Evolutionary conservation across 2,113 vertebrate species (phyloP).

Genomic region (Nannobrachium achirus): DNA sequence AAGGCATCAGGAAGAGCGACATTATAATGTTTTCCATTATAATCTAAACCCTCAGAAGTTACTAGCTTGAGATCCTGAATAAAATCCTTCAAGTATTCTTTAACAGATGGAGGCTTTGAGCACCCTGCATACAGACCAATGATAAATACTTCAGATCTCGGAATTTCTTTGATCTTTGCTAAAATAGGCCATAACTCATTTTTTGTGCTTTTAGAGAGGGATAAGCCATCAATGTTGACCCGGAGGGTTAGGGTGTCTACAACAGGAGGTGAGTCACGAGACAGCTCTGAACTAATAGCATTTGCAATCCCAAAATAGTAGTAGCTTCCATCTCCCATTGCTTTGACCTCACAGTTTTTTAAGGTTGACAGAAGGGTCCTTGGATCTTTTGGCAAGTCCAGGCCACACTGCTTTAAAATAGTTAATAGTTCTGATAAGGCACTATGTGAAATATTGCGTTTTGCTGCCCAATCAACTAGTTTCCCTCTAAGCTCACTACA

Average conservation of each 20-base stretch:
- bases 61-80: constrained; percentile 17
- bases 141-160: too few species aligned
- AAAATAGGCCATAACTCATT: too few species aligned
- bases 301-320: constrained; percentile 37
- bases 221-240: constrained; percentile 34
- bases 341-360: constrained; percentile 31
- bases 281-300: constrained; percentile 16
- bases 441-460: constrained; percentile 16
- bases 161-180: too few species aligned
- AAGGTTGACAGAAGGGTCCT: constrained; percentile 13
- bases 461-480: constrained; percentile 32
- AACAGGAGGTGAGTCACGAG: too few species aligned
- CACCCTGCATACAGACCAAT: constrained; percentile 24
- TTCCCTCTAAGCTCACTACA: too few species aligned
- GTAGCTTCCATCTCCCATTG: constrained; percentile 30
- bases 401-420: too few species aligned
- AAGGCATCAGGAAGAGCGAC: constrained; percentile 23
- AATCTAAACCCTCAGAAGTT: constrained; percentile 3
- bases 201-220: too few species aligned
- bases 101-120: constrained; percentile 13
- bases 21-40: constrained; percentile 17
- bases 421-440: constrained; percentile 23
- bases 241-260: constrained; percentile 15
- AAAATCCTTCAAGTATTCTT: constrained; percentile 10
- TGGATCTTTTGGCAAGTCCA: constrained; percentile 24